These are phyloP conservation scores for Chrysolina oricalcia DNA, from an alignment of 2,888 invertebrate genomes.

Conservation along the genomic window DNA sequence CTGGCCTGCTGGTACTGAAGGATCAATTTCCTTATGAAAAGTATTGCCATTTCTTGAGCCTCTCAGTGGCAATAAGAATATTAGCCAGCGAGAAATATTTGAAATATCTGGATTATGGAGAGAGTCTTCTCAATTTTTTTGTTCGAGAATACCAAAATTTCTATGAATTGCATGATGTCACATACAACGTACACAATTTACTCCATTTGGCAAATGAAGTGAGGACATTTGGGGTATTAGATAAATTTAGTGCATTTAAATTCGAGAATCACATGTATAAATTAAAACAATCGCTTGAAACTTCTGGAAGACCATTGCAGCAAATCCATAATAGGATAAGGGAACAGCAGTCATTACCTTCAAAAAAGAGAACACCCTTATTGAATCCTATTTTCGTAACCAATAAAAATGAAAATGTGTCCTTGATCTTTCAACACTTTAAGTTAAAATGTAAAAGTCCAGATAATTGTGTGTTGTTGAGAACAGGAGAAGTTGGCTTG, in stretches of 20 bases:
- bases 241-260: slow-evolving; percentile 22
- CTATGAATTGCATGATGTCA: slow-evolving; percentile 11
- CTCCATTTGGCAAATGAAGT: slow-evolving; percentile 11
- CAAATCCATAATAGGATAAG: slow-evolving; percentile 14
- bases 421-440: slow-evolving; percentile 28
- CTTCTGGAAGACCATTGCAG: slow-evolving; percentile 18
- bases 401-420: slow-evolving; percentile 13
- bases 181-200: not conserved
- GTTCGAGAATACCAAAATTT: not conserved
- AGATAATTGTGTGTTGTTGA: slow-evolving; percentile 33
- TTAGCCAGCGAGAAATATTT: slow-evolving; percentile 1
- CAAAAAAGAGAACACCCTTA: not conserved
- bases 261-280: slow-evolving; percentile 19
- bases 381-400: slow-evolving; percentile 11
- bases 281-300: slow-evolving; percentile 15
- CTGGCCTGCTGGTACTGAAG: not conserved
- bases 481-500: slow-evolving; percentile 24
- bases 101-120: slow-evolving; percentile 1
- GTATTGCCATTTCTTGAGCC: slow-evolving; percentile 12
- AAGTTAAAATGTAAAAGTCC: slow-evolving; percentile 14
- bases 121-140: slow-evolving; percentile 9
- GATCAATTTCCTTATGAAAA: slow-evolving; percentile 15
- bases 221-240: slow-evolving; percentile 2
- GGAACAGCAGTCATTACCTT: slow-evolving; percentile 7
- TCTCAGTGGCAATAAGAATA: slow-evolving; percentile 16